Conservation (phyloP, 2,113 vertebrate species). For the Dicentrarchus labrax region DNA sequence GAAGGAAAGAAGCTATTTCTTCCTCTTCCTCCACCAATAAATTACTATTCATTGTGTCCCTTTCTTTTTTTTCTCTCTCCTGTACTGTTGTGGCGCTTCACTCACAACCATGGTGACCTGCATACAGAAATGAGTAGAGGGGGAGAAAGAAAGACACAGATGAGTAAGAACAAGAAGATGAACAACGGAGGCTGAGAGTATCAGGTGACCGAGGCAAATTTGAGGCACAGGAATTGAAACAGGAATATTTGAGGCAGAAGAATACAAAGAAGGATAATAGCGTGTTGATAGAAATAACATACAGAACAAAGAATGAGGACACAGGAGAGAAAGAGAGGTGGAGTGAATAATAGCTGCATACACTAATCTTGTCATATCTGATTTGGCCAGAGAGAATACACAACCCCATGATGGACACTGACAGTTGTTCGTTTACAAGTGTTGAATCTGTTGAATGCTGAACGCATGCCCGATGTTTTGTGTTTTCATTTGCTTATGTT, state of each 20-base stretch:
- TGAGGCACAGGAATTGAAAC: constrained; percentile 34
- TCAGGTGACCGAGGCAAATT: constrained; percentile 16
- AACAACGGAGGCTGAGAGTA: constrained; percentile 14
- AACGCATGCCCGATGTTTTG: constrained; percentile 32
- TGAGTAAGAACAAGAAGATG: constrained; percentile 22
- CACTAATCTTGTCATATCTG: constrained; percentile 41
- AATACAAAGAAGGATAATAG: constrained; percentile 11
- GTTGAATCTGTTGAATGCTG: constrained; percentile 50
- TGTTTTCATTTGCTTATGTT: constrained; percentile 52
- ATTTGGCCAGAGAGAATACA: constrained; percentile 35
- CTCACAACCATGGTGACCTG: constrained; percentile 45
- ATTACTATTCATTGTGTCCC: constrained; percentile 62
- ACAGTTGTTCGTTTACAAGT: constrained; percentile 47
- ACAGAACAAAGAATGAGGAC: neutral
- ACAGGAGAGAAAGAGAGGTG: neutral
- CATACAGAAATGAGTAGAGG: constrained; percentile 41
- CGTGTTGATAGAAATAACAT: constrained; percentile 17
- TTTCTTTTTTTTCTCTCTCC: constrained; percentile 26
- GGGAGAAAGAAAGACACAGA: constrained; percentile 22
- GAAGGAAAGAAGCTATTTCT: constrained; percentile 45
- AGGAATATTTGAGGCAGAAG: neutral
- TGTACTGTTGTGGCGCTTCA: constrained; percentile 48
- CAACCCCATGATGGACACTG: constrained; percentile 37
- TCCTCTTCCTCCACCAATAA: constrained; percentile 38
- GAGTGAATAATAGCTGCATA: constrained; percentile 33